phyloP scores from a whole-genome alignment of 2,888 invertebrate genomes.

The Rhogogaster chlorosoma region DNA sequence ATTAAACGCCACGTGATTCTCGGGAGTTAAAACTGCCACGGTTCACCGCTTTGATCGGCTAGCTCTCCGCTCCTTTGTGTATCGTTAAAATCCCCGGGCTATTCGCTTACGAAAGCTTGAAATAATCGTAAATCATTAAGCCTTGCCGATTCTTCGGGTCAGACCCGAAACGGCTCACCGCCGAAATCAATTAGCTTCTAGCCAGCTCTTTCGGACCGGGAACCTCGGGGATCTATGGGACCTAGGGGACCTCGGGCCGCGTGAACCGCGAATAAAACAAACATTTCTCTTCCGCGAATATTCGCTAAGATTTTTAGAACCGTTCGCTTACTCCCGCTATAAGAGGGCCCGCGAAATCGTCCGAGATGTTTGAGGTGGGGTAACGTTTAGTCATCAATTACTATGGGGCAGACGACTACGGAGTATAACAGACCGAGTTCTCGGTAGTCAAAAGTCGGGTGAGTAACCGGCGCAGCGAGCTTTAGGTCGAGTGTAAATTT shows the following conservation, averaged over 20 bases:
- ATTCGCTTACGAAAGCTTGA: slow-evolving; percentile 21
- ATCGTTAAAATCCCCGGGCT: neutral
- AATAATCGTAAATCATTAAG: slow-evolving; percentile 38
- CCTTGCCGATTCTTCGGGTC: slow-evolving; percentile 19
- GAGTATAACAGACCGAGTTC: slow-evolving; percentile 24
- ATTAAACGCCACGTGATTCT: slow-evolving; percentile 15
- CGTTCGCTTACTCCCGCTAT: neutral
- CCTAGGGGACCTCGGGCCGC: neutral
- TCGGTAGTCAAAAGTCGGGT: slow-evolving; percentile 38
- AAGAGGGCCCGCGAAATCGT: neutral
- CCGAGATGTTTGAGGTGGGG: neutral
- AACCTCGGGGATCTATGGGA: neutral
- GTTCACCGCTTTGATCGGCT: slow-evolving; percentile 29
- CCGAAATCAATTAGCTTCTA: slow-evolving; percentile 44
- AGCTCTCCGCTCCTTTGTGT: slow-evolving; percentile 21
- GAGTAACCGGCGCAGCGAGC: slow-evolving; percentile 54
- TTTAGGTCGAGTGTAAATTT: slow-evolving; percentile 55
- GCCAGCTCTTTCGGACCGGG: neutral
- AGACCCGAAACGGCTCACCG: slow-evolving; percentile 26
- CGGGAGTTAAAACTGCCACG: neutral
- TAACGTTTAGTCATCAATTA: slow-evolving; percentile 57
- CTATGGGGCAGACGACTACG: slow-evolving; percentile 9
- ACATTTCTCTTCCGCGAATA: slow-evolving; percentile 42
- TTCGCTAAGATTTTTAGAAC: slow-evolving; percentile 37
- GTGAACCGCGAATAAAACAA: slow-evolving; percentile 43